Evolutionary conservation across 2,888 invertebrate species (phyloP).

Genomic region (Oscheius sp.): DNA sequence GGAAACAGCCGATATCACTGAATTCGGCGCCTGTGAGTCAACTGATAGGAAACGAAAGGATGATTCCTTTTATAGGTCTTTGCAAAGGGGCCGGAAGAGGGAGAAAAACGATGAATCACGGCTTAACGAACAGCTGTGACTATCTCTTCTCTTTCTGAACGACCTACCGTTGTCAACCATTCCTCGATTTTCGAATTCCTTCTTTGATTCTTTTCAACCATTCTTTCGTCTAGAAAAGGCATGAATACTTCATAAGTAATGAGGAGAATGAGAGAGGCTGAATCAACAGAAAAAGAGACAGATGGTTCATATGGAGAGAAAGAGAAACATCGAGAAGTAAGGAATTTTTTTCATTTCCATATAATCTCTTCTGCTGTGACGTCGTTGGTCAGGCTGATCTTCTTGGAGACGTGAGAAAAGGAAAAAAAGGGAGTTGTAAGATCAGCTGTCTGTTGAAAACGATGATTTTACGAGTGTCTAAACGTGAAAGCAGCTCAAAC

Average conservation of each 20-base stretch:
- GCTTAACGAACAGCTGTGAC: neutral
- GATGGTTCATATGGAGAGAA: too few relatives aligned
- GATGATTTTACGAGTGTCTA: too few relatives aligned
- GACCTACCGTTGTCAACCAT: conserved; percentile 4
- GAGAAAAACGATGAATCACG: neutral
- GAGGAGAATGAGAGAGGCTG: too few relatives aligned
- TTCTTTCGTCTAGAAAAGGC: too few relatives aligned
- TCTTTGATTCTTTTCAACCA: neutral
- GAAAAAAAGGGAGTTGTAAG: neutral
- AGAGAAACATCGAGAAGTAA: neutral
- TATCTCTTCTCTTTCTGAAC: neutral
- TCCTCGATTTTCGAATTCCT: conserved; percentile 22
- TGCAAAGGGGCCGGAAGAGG: neutral
- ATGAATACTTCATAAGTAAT: too few relatives aligned
- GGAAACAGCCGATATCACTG: too few relatives aligned
- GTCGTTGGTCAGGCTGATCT: neutral
- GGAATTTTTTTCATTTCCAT: too few relatives aligned
- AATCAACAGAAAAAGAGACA: too few relatives aligned
- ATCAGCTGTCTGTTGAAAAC: neutral
- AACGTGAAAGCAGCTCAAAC: too few relatives aligned
- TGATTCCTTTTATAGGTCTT: neutral
- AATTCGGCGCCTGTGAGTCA: too few relatives aligned
- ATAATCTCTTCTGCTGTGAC: neutral
- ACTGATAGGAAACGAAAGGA: too few relatives aligned
- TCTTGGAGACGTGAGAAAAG: neutral